Percentiles rank a stretch among this genome's conserved stretches.
These are phyloP conservation scores for Brachionus plicatilis DNA, from an alignment of 1,140 invertebrate species.

Conservation along the genomic window DNA sequence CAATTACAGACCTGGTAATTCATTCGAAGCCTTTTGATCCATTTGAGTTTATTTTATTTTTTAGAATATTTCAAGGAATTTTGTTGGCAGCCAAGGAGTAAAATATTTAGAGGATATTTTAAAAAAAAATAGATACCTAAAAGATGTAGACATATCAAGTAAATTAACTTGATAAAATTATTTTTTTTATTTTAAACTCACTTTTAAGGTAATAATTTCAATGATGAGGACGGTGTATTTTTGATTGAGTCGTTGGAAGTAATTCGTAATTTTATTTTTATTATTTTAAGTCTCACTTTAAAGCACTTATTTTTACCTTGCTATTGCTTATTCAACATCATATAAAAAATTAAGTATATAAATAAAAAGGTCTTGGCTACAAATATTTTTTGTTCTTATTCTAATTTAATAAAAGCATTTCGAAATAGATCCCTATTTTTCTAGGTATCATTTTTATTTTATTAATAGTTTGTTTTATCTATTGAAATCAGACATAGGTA, in stretches of 20 bases:
- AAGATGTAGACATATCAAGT: constrained; percentile 29
- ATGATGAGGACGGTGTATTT: constrained; percentile 9
- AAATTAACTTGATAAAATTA: background rate
- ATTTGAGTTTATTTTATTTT: background rate
- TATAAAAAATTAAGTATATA: too few relatives aligned
- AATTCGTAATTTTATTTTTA: background rate
- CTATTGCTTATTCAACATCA: too few relatives aligned
- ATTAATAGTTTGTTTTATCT: too few relatives aligned
- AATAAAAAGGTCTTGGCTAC: too few relatives aligned
- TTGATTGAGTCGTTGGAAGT: constrained; percentile 41
- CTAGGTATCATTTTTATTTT: too few relatives aligned
- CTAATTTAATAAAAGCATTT: too few relatives aligned
- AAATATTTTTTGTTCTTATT: too few relatives aligned
- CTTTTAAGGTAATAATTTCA: constrained; percentile 39
- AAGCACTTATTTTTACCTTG: too few relatives aligned
- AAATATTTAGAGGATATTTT: constrained; percentile 18
- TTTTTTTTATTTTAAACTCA: background rate
- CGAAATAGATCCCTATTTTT: too few relatives aligned
- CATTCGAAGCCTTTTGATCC: background rate
- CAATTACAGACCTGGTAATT: constrained; percentile 40
- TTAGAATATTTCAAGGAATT: constrained; percentile 31
- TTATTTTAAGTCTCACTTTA: background rate
- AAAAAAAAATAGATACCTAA: constrained; percentile 22
- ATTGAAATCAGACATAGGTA: too few relatives aligned
- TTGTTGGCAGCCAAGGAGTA: background rate